phyloP scores from a whole-genome alignment of 2,113 vertebrate genomes.

The Speoplatyrhinus poulsoni region DNA sequence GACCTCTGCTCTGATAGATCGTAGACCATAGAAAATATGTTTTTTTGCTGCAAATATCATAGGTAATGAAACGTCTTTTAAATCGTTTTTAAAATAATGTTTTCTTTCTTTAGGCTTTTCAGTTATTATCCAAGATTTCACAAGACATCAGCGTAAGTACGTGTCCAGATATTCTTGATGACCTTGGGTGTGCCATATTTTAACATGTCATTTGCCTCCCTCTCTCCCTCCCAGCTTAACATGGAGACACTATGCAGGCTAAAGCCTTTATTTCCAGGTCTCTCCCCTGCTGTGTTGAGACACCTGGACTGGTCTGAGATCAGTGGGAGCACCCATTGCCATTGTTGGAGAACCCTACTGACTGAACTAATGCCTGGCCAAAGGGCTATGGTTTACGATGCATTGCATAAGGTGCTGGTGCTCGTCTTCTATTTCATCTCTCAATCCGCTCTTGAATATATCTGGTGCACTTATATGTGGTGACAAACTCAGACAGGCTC shows the following conservation, averaged over 20 bases:
- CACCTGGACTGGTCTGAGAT: slow-evolving; percentile 65
- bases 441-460: slow-evolving; percentile 1
- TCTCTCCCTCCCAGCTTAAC: slow-evolving; percentile 64
- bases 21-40: no score
- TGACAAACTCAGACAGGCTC: no score
- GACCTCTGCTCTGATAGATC: no score
- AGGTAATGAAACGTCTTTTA: no score
- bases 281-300: slow-evolving; percentile 77
- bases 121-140: slow-evolving; percentile 77
- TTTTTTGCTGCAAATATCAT: no score
- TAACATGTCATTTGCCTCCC: slow-evolving; percentile 5
- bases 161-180: slow-evolving; percentile 11
- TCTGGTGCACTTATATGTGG: background rate
- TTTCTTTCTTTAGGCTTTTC: slow-evolving; percentile 75
- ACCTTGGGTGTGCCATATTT: slow-evolving; percentile 15
- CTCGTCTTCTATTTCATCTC: slow-evolving; percentile 10
- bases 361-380: slow-evolving; percentile 77
- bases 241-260: slow-evolving; percentile 72
- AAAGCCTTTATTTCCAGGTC: slow-evolving; percentile 76
- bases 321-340: slow-evolving; percentile 65
- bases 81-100: background rate
- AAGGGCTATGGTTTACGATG: slow-evolving; percentile 77
- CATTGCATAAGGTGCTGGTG: slow-evolving; percentile 77
- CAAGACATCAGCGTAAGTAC: slow-evolving; percentile 78
- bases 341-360: slow-evolving; percentile 78